Evolutionary conservation across 2,888 invertebrate species (phyloP), one percentile per base, ranked within the genome.

Genomic region (Leptopterna dolabrata): DNA sequence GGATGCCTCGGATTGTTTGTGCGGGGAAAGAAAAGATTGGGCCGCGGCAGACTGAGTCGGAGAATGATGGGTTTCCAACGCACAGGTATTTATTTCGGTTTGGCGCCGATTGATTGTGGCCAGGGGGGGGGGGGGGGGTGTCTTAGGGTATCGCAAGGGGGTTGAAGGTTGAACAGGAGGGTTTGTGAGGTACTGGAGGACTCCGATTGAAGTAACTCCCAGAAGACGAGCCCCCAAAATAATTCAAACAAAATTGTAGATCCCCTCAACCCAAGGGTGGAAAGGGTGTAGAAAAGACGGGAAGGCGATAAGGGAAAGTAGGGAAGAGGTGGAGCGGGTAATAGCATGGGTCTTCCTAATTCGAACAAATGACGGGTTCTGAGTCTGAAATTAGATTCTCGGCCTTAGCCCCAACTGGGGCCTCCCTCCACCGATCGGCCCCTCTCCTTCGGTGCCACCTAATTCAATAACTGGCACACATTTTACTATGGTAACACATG

Each of bases 401-500:
- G 87, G 81, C 87, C 76, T 86, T 76, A 92, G 92, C 92, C 92
- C 92, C 92, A 92, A 92, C 88, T 87, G 83, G 76, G 87, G 92
- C 92, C 91, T 29, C 90, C 92, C 36, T 36, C 92, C 63, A 19
- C 24, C 7, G 19, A 63, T 27, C 63, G 63, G 63, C 83, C 30
- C 43, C 73, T 45, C 85, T 73, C 24, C 85, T 45, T 19, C 85
- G 4, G 19, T 36, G 45, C 84, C 86, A 55, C 88, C 90, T 90
- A 89, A 90, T 89, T 89, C 90, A 90, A 90, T 90, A 90, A 89
- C 90, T 90, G 89, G 89, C 90, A 89, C 89, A 90, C 90, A 90
- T 90, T 90, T 90, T 90, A 90, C 89, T 90, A 90, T 89, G 90
- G 90, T 90, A 90, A 90, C 90, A 90, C 88, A 89, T 90, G 90